Percentiles rank a stretch among this genome's conserved stretches.
phyloP scores from a whole-genome alignment of 1,140 invertebrate species.

The Heliconius hewitsoni region DNA sequence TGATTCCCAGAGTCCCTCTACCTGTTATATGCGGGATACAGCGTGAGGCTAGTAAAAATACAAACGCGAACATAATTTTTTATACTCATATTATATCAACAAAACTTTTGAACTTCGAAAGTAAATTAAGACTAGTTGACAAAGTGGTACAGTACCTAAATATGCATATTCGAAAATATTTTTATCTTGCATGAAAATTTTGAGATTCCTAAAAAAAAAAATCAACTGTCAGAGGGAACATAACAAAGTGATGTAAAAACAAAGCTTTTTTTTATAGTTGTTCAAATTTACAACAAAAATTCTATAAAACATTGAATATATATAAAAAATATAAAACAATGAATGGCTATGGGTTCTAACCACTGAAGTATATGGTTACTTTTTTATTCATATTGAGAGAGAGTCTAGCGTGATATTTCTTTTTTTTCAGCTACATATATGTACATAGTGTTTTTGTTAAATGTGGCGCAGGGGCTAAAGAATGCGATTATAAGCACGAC shows the following conservation, averaged over 20 bases:
- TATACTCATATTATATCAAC: not conserved
- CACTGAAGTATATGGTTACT: not conserved
- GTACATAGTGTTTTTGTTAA: no score
- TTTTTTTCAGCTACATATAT: no score
- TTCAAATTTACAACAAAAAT: not conserved
- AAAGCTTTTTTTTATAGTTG: not conserved
- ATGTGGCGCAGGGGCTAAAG: no score
- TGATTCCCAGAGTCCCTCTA: no score
- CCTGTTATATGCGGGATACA: not conserved
- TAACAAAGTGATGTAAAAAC: slow-evolving; percentile 2
- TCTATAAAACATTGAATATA: not conserved
- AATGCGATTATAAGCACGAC: no score
- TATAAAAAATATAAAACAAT: not conserved
- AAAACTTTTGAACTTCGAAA: not conserved
- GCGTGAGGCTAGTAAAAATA: no score
- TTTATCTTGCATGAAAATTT: not conserved
- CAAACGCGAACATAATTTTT: not conserved
- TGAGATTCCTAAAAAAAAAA: not conserved
- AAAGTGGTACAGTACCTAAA: not conserved
- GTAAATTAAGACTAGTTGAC: not conserved
- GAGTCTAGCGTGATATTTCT: no score
- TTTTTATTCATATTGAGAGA: not conserved
- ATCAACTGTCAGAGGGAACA: not conserved
- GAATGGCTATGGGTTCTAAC: not conserved
- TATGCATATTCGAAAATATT: not conserved